Conservation (phyloP, 2,113 vertebrate genomes). For the Poeciliopsis retropinna region DNA sequence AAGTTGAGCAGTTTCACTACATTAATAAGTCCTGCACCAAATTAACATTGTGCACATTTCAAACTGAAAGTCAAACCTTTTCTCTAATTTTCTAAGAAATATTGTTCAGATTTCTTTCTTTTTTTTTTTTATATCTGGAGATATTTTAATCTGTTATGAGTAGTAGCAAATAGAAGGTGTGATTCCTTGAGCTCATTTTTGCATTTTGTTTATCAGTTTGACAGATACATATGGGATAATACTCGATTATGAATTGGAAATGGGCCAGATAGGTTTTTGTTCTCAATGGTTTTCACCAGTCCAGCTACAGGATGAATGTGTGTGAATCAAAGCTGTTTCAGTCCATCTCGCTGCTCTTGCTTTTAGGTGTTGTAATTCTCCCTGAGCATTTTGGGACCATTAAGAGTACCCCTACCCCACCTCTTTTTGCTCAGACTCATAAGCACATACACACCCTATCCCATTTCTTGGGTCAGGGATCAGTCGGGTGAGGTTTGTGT, state of each 20-base stretch:
- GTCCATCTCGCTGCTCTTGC: conserved; percentile 27
- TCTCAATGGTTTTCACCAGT: conserved; percentile 7
- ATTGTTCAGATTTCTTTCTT: neutral
- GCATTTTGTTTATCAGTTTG: neutral
- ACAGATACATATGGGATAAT: neutral
- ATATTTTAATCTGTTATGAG: neutral
- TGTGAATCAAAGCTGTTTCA: neutral
- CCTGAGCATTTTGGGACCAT: conserved; percentile 67
- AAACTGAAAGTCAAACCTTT: neutral
- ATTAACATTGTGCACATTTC: neutral
- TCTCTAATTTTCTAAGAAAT: neutral
- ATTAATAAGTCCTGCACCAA: neutral
- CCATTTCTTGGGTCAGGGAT: conserved; percentile 66
- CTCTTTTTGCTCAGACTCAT: conserved; percentile 8
- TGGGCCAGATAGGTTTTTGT: conserved; percentile 1
- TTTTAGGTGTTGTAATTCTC: conserved; percentile 57
- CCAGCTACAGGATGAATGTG: neutral
- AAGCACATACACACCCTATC: conserved; percentile 32
- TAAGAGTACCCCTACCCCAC: conserved; percentile 46
- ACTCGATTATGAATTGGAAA: conserved; percentile 1
- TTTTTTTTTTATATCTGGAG: neutral
- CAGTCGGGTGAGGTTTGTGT: conserved; percentile 54
- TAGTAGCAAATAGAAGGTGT: neutral
- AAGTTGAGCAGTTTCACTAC: neutral
- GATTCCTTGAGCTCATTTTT: neutral